Evolutionary conservation across 2,797 vertebrate species (phyloP), one percentile per base, ranked within the genome.

Genomic region (Columba guinea): DNA sequence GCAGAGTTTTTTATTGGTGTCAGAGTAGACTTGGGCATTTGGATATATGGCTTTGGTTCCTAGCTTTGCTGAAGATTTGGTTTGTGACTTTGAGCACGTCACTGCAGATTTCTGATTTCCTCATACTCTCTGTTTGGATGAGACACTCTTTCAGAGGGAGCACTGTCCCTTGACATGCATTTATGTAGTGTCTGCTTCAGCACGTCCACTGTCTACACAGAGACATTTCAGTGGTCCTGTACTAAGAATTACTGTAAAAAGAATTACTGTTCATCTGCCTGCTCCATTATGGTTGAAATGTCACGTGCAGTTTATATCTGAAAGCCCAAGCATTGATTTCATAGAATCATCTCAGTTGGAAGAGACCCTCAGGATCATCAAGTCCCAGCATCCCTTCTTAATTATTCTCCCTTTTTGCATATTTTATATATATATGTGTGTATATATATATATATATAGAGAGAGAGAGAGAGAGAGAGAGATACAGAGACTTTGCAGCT

Each of bases 231-330:
- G 58, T 75, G 46, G 27, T 78, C 62, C 79, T 77, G 63, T 49
- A 46, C 6, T 18, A 51, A 59, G 63, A 75, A 34, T 52, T 79
- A 52, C 35, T 63, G 28, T 44, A 78, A 34, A 60, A 77, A 90
- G 18, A 68, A 44, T 82, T 55, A 9, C 17, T 44, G 24, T 37
- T 77, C 26, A 11, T 71, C 73, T 81, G n/a, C 44, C 24, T 63
- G 27, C 39, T 84, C 48, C 11, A 0, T 65, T 80, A 68, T 8
- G 20, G 30, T 53, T 55, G 70, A 80, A 44, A 32, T 79, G 41
- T 63, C 65, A 28, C 21, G 3, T 27, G 46, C 5, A 4, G 2
- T 0, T 0, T 39, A 35, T 0, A 0, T 55, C 69, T 76, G 62
- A 75, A 89, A 76, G 26, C 20, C 9, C 3, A 4, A 82, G 24